Evolutionary conservation across 2,113 vertebrate species (phyloP).

Genomic region (Chionis minor): DNA sequence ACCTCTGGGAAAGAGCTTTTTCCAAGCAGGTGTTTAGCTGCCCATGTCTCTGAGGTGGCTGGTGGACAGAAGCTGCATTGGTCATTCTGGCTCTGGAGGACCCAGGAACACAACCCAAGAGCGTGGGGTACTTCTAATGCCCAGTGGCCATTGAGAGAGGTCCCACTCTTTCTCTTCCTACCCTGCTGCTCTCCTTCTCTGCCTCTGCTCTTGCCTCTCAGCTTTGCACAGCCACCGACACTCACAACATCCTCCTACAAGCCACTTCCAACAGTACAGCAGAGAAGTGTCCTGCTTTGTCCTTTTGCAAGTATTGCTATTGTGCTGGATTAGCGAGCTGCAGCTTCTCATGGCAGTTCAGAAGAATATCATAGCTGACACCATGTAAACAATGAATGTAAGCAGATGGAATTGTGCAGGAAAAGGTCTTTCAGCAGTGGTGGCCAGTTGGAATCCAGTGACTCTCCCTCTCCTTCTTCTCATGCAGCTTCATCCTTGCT

Average conservation of each 20-base stretch:
- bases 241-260: neutral
- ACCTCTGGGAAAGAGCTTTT: neutral
- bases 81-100: neutral
- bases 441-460: neutral
- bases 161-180: neutral
- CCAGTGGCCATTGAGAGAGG: neutral
- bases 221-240: neutral
- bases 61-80: neutral
- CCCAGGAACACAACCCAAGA: neutral
- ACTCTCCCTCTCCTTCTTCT: neutral
- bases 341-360: neutral
- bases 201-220: neutral
- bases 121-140: accelerated
- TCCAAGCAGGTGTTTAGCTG: neutral
- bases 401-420: neutral
- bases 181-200: neutral
- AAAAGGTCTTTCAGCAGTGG: neutral
- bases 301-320: neutral
- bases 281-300: neutral
- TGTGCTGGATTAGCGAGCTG: neutral
- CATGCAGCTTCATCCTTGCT: neutral
- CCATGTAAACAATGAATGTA: neutral
- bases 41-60: neutral
- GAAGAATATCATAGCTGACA: neutral
- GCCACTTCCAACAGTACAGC: neutral